These are phyloP conservation scores for Ophion ventricosus DNA, from an alignment of 2,888 invertebrate species.

Conservation along the genomic window DNA sequence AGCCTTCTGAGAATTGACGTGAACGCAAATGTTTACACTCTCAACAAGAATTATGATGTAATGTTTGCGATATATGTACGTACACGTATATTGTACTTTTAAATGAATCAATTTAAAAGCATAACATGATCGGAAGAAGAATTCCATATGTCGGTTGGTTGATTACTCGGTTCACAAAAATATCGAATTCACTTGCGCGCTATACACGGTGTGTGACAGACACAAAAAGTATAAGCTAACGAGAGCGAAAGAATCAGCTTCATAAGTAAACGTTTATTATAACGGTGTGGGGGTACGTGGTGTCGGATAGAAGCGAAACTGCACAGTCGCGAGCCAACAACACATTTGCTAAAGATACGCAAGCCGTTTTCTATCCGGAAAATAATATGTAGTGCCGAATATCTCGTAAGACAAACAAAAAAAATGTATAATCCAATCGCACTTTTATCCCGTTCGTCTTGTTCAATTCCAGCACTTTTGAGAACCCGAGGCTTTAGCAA, in stretches of 20 bases:
- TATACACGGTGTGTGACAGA: too few relatives aligned
- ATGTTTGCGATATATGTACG: neutral
- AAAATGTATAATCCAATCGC: neutral
- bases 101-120: neutral
- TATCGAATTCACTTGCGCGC: neutral
- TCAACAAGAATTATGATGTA: neutral
- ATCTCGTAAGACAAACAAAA: neutral
- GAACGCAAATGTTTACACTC: slow-evolving; percentile 31
- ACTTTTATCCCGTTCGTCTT: slow-evolving; percentile 26
- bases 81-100: too few relatives aligned
- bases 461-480: slow-evolving; percentile 65
- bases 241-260: neutral
- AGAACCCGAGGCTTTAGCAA: slow-evolving; percentile 48
- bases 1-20: neutral
- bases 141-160: slow-evolving; percentile 35
- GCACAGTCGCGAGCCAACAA: neutral
- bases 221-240: neutral
- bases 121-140: neutral
- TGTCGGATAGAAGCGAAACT: neutral
- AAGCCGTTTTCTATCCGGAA: neutral
- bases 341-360: neutral
- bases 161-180: slow-evolving; percentile 25
- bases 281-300: slow-evolving; percentile 19
- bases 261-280: slow-evolving; percentile 7
- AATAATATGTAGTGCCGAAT: neutral